Evolutionary conservation across 2,113 vertebrate genomes (phyloP).

Genomic region (Ictalurus punctatus): DNA sequence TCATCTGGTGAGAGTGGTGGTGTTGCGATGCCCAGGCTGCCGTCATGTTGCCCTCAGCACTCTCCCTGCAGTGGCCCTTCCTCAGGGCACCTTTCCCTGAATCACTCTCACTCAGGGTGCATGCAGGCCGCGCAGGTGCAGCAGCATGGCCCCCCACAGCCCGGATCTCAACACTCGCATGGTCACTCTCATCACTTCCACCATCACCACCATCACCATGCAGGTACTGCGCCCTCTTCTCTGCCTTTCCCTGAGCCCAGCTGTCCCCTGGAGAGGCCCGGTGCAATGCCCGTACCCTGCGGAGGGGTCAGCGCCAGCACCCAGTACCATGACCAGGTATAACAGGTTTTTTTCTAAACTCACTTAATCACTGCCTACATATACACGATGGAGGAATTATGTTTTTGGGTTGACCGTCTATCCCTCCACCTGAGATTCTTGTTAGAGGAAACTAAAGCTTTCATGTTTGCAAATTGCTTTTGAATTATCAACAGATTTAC

Average conservation of each 20-base stretch:
- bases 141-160: constrained; percentile 77
- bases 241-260: constrained; percentile 83
- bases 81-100: constrained; percentile 82
- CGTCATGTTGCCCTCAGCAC: constrained; percentile 96
- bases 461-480: background rate
- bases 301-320: constrained; percentile 73
- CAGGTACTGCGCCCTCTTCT: constrained; percentile 80
- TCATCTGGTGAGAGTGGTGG: constrained; percentile 78
- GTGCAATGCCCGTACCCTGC: constrained; percentile 82
- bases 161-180: constrained; percentile 80
- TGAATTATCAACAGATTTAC: background rate
- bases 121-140: constrained; percentile 83
- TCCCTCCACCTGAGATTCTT: background rate
- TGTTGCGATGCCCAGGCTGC: constrained; percentile 90
- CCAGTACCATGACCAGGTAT: constrained; percentile 82
- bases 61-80: constrained; percentile 90
- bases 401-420: background rate
- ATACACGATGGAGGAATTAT: background rate
- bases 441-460: background rate
- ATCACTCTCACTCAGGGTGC: constrained; percentile 87
- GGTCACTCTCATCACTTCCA: constrained; percentile 81
- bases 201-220: constrained; percentile 83
- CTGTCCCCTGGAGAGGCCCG: constrained; percentile 89
- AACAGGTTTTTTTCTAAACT: background rate
- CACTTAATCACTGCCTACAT: background rate